phyloP scores from a whole-genome alignment of 2,888 invertebrate species.

The Melipona beecheii region DNA sequence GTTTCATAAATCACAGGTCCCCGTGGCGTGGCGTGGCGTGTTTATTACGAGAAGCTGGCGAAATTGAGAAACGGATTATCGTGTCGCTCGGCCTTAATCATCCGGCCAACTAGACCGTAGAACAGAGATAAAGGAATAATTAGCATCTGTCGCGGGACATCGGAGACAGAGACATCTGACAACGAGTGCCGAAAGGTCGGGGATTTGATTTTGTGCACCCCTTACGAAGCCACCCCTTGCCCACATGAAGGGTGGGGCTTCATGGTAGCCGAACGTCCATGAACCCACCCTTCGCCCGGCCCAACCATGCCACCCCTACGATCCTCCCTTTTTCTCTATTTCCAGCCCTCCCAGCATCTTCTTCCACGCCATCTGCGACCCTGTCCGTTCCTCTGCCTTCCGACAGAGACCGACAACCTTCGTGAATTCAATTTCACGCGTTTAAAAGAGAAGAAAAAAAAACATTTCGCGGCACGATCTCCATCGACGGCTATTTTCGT shows the following conservation, averaged over 20 bases:
- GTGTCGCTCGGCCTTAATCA: conserved; percentile 48
- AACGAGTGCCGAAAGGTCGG: conserved; percentile 70
- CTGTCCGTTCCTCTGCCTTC: conserved; percentile 31
- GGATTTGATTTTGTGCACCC: conserved; percentile 77
- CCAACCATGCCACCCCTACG: conserved; percentile 65
- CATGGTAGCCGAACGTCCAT: conserved; percentile 67
- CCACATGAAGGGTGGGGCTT: conserved; percentile 76
- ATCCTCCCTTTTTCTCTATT: conserved; percentile 72
- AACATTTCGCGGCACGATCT: conserved; percentile 22
- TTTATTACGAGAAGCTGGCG: conserved; percentile 36
- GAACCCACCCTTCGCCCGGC: conserved; percentile 74
- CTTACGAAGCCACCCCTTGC: conserved; percentile 71
- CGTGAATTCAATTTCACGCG: conserved; percentile 57
- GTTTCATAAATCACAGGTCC: conserved; percentile 46
- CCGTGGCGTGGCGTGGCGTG: conserved; percentile 2
- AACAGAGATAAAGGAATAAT: conserved; percentile 53
- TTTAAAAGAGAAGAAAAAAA: conserved; percentile 7
- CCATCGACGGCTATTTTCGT: not conserved
- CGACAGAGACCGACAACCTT: conserved; percentile 28
- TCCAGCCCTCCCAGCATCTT: conserved; percentile 71
- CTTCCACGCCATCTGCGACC: conserved; percentile 71
- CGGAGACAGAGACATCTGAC: conserved; percentile 77
- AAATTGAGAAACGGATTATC: conserved; percentile 61
- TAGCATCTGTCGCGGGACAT: conserved; percentile 59
- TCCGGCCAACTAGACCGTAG: conserved; percentile 41